Percentiles rank a stretch among this genome's conserved stretches.
Evolutionary conservation across 2,113 vertebrate genomes (phyloP).

Genomic region (Coptodon bakossiorum): DNA sequence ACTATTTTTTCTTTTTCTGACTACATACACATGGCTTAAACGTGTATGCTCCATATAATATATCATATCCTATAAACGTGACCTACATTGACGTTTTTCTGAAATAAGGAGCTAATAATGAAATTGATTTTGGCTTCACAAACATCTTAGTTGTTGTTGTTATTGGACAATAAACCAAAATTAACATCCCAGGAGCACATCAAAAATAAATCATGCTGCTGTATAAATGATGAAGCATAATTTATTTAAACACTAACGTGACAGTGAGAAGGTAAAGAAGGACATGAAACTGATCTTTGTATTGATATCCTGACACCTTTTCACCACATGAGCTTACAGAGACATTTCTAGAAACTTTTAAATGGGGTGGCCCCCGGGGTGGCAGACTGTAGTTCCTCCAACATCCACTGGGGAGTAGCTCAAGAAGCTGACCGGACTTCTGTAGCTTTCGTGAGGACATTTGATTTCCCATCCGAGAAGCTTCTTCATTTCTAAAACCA

Average conservation of each 20-base stretch:
- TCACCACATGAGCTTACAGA: not conserved
- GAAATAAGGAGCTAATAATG: not conserved
- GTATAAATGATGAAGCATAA: not conserved
- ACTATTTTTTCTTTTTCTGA: not conserved
- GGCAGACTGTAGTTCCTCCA: not conserved
- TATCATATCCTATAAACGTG: not conserved
- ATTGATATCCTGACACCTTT: not conserved
- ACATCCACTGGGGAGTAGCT: not conserved
- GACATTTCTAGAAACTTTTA: not conserved
- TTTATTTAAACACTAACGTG: not conserved
- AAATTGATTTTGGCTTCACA: not conserved
- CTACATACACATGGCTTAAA: not conserved
- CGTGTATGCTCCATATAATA: not conserved
- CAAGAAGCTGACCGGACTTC: not conserved
- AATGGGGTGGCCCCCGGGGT: not conserved
- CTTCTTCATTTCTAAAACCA: not conserved
- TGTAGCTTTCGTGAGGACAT: not conserved
- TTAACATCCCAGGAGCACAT: not conserved
- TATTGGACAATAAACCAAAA: not conserved
- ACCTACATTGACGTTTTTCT: not conserved
- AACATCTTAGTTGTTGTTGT: not conserved
- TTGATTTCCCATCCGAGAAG: accelerated
- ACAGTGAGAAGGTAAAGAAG: not conserved
- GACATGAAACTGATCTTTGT: not conserved
- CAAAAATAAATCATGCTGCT: not conserved